These are phyloP conservation scores for Hepsetus odoe DNA, from an alignment of 2,113 vertebrate genomes.

Conservation along the genomic window DNA sequence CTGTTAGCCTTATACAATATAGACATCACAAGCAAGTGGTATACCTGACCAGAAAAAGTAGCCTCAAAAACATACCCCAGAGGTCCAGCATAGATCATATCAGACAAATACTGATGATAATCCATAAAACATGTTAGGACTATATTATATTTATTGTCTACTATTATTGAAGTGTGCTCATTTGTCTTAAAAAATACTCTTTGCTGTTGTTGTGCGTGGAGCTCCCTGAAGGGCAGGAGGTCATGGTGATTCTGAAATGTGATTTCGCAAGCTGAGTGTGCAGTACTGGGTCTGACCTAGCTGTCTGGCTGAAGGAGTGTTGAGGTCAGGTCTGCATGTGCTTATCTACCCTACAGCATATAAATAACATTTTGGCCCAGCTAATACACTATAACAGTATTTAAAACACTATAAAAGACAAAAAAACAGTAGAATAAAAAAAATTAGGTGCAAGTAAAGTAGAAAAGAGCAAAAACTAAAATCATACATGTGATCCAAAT, in stretches of 20 bases:
- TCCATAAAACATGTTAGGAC: too few relatives aligned
- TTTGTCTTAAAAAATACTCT: too few relatives aligned
- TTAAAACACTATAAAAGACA: background rate
- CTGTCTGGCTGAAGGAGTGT: background rate
- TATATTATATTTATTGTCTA: too few relatives aligned
- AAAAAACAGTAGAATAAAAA: background rate
- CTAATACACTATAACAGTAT: background rate
- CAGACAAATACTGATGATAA: too few relatives aligned
- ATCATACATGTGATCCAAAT: background rate
- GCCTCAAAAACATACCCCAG: too few relatives aligned
- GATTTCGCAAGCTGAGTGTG: background rate
- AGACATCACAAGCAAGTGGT: too few relatives aligned
- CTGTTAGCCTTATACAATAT: too few relatives aligned
- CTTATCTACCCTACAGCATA: constrained; percentile 17
- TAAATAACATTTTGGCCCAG: constrained; percentile 15
- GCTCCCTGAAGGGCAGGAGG: background rate
- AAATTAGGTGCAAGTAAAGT: background rate
- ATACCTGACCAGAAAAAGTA: too few relatives aligned
- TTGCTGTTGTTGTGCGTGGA: background rate
- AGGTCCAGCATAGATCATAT: too few relatives aligned
- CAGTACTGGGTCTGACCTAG: constrained; percentile 8
- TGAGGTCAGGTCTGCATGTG: background rate
- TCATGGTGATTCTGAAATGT: constrained; percentile 3
- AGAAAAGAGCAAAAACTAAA: background rate
- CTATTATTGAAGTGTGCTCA: too few relatives aligned